These are phyloP conservation scores for Cantharis rustica DNA, from an alignment of 2,888 invertebrate species.

Conservation along the genomic window DNA sequence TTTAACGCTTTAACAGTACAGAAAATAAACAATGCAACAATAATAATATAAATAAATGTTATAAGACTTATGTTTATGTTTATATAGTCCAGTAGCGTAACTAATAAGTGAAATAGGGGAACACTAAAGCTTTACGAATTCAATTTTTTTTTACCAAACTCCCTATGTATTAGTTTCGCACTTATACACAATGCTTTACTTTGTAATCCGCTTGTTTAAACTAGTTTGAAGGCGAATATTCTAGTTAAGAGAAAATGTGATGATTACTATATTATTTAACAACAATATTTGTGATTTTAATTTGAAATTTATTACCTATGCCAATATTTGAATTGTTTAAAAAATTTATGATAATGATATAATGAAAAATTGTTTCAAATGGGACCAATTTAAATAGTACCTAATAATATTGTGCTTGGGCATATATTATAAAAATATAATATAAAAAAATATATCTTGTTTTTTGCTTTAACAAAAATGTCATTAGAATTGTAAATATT, in stretches of 20 bases:
- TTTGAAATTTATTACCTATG: conserved; percentile 18
- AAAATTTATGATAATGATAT: conserved; percentile 2
- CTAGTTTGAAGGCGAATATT: conserved; percentile 16
- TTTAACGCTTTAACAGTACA: conserved; percentile 16
- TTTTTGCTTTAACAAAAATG: conserved; percentile 19
- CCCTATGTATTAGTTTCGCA: not conserved
- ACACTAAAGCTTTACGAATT: not conserved
- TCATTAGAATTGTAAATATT: conserved; percentile 29
- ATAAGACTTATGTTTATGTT: not conserved
- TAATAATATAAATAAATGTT: conserved; percentile 5
- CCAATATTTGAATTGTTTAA: conserved; percentile 1
- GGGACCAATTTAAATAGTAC: conserved; percentile 26
- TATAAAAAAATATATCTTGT: conserved; percentile 13
- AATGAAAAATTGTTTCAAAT: conserved; percentile 11
- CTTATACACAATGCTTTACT: not conserved
- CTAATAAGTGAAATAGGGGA: not conserved
- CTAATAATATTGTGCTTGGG: conserved; percentile 24
- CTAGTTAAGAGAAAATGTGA: conserved; percentile 21
- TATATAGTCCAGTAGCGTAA: not conserved
- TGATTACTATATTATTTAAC: conserved; percentile 18
- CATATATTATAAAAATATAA: conserved; percentile 14
- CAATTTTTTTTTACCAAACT: not conserved
- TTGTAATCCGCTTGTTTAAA: conserved; percentile 24
- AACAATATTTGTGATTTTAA: conserved; percentile 23
- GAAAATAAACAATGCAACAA: not conserved